A percentile compares a stretch with the other conserved stretches of the same genome.
These are phyloP conservation scores for Tympanuchus pallidicinctus DNA, from an alignment of 2,113 vertebrate genomes.

Conservation along the genomic window DNA sequence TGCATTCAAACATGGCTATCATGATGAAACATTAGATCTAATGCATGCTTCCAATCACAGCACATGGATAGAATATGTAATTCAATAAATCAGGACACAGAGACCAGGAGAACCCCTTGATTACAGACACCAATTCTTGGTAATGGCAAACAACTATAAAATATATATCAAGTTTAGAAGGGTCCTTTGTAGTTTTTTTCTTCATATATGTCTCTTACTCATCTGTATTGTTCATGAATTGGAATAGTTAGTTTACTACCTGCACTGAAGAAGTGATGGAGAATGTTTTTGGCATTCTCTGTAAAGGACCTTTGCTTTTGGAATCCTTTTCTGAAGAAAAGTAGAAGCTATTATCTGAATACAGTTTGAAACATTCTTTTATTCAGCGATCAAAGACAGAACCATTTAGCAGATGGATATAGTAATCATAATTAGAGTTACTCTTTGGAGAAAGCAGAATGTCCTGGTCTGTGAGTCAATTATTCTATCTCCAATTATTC, in stretches of 20 bases:
- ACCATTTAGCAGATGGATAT: background rate
- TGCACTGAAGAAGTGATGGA: background rate
- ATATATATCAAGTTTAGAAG: background rate
- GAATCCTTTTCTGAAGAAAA: background rate
- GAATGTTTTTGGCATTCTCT: background rate
- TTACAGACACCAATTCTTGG: background rate
- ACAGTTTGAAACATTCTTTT: background rate
- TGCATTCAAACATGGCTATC: background rate
- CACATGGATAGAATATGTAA: background rate
- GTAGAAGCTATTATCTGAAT: background rate
- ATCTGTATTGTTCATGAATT: background rate
- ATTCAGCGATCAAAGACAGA: slow-evolving; percentile 15
- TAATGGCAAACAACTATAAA: background rate
- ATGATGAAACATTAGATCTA: background rate
- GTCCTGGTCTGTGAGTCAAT: background rate
- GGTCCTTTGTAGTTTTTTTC: background rate
- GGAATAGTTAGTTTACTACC: background rate
- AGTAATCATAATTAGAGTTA: slow-evolving; percentile 16
- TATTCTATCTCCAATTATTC: slow-evolving; percentile 2
- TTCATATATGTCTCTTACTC: background rate
- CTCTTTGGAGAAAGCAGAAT: background rate
- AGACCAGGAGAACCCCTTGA: background rate
- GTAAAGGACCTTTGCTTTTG: background rate
- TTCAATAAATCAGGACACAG: background rate
- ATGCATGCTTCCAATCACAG: background rate